Evolutionary conservation across 2,888 invertebrate genomes (phyloP).

Genomic region (Mongoloraphidia duomilia): DNA sequence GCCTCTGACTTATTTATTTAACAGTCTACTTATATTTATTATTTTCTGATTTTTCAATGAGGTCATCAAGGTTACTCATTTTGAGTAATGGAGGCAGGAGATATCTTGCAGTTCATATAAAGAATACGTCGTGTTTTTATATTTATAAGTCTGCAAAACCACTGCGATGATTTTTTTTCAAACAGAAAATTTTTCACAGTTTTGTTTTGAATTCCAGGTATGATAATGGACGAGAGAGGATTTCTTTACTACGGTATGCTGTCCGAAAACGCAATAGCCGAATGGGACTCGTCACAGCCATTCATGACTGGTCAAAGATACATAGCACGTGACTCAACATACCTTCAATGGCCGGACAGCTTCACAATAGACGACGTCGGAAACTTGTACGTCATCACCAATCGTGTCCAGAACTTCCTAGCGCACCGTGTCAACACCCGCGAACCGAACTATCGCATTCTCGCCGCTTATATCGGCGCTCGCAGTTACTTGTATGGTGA

Average conservation of each 20-base stretch:
- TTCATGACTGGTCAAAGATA: slow-evolving; percentile 44
- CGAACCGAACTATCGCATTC: slow-evolving; percentile 51
- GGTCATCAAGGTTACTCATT: too few species aligned
- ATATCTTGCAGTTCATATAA: too few species aligned
- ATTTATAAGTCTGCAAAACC: too few species aligned
- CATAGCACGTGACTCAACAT: slow-evolving; percentile 48
- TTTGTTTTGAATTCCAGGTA: slow-evolving; percentile 18
- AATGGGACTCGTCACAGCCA: slow-evolving; percentile 49
- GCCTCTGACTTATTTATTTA: too few species aligned
- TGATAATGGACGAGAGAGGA: slow-evolving; percentile 59
- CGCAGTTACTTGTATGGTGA: slow-evolving; percentile 46
- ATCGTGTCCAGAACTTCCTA: slow-evolving; percentile 50
- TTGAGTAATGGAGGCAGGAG: too few species aligned
- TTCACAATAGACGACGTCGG: slow-evolving; percentile 52
- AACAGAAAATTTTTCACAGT: too few species aligned
- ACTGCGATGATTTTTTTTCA: too few species aligned
- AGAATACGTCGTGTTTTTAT: too few species aligned
- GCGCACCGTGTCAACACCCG: slow-evolving; percentile 40
- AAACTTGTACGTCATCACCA: slow-evolving; percentile 51
- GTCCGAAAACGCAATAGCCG: slow-evolving; percentile 50
- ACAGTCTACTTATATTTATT: too few species aligned
- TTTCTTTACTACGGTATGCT: slow-evolving; percentile 54
- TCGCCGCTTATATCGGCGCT: slow-evolving; percentile 42
- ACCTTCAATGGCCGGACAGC: slow-evolving; percentile 59
- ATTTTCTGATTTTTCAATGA: too few species aligned